Evolutionary conservation across 2,888 invertebrate species (phyloP).

Genomic region (Habrosyne pyritoides): DNA sequence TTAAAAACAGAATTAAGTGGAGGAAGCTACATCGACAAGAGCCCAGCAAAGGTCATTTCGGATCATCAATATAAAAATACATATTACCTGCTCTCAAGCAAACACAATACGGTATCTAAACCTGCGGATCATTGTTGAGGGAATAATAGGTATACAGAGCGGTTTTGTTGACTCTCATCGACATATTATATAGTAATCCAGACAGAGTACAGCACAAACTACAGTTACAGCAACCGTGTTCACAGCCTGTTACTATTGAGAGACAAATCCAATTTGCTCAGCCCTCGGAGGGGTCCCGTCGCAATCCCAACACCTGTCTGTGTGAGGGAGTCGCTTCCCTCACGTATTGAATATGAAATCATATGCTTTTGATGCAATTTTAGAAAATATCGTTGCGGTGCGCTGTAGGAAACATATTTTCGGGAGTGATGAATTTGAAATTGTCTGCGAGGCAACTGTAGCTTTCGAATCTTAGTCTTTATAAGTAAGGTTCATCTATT

Average conservation of each 20-base stretch:
- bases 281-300: neutral
- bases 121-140: neutral
- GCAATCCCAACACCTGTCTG: neutral
- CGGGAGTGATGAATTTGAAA: neutral
- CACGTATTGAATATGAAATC: neutral
- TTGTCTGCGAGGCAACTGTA: no score
- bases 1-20: no score
- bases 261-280: slow-evolving; percentile 1
- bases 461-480: no score
- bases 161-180: neutral
- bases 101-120: neutral
- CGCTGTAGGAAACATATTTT: neutral
- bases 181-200: neutral
- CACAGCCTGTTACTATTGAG: neutral
- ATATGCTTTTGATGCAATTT: slow-evolving; percentile 2
- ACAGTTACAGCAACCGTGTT: neutral
- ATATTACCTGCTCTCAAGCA: no score
- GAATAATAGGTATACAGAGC: neutral
- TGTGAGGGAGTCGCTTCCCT: neutral
- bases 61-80: no score
- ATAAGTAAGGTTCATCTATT: no score
- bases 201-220: neutral
- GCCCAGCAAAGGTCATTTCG: no score
- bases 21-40: no score
- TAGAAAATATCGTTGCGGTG: neutral